phyloP scores from a whole-genome alignment of 30 jellyfish, hydroid and myxozoan species.

The Euphysa ruthae region DNA sequence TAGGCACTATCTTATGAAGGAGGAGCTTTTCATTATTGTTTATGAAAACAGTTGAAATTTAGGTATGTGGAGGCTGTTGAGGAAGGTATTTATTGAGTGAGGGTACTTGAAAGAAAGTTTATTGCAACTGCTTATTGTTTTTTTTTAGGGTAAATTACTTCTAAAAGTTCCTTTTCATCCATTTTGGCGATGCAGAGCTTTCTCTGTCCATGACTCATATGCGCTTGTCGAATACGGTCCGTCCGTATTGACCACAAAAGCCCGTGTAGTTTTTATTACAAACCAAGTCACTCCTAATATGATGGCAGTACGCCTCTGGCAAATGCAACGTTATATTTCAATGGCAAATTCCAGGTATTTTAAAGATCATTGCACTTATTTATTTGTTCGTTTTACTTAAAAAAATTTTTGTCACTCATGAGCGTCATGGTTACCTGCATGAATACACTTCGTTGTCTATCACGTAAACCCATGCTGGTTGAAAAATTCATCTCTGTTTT shows the following conservation, averaged over 20 bases:
- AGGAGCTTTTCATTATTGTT: no score
- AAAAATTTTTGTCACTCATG: not conserved
- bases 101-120: no score
- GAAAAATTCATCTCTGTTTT: no score
- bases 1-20: no score
- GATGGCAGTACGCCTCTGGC: constrained; percentile 86
- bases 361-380: constrained; percentile 49
- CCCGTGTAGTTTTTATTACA: constrained; percentile 5
- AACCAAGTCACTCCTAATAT: constrained; percentile 83
- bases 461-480: no score
- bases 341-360: constrained; percentile 65
- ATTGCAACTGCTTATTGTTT: no score
- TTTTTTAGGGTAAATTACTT: constrained; percentile 39
- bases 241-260: constrained; percentile 31
- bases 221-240: constrained; percentile 19
- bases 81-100: no score
- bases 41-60: no score
- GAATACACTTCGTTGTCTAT: no score
- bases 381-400: constrained; percentile 10
- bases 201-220: constrained; percentile 46
- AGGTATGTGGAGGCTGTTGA: no score
- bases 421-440: no score
- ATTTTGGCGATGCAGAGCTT: constrained; percentile 69
- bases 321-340: constrained; percentile 61
- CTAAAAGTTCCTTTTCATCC: constrained; percentile 90